Conservation (phyloP, 2,113 vertebrate species). For the Gobius niger region DNA sequence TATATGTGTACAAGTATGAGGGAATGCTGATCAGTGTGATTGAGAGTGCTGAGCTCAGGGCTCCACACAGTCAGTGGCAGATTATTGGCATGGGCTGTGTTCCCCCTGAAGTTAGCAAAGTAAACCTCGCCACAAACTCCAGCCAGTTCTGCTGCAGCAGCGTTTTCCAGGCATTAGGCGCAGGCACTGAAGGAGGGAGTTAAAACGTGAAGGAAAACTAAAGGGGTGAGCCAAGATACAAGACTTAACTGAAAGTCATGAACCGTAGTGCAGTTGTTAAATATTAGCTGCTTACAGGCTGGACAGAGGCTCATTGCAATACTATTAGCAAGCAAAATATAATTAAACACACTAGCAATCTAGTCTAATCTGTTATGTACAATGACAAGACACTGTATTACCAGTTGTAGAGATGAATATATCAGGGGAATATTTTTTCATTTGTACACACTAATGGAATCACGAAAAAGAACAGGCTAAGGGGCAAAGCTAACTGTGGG, state of each 20-base stretch:
- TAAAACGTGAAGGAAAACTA: slow-evolving; percentile 14
- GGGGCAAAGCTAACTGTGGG: too few species aligned
- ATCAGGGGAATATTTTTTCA: too few species aligned
- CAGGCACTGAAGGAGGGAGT: slow-evolving; percentile 14
- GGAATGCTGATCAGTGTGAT: slow-evolving; percentile 27
- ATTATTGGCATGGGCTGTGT: slow-evolving; percentile 43
- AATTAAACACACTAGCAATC: too few species aligned
- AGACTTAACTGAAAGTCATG: slow-evolving; percentile 36
- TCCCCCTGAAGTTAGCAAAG: slow-evolving; percentile 39
- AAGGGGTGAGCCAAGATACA: slow-evolving; percentile 11
- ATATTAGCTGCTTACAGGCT: slow-evolving; percentile 34
- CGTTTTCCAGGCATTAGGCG: slow-evolving; percentile 36
- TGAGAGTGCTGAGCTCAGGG: slow-evolving; percentile 41
- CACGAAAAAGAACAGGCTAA: too few species aligned
- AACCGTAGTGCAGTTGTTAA: slow-evolving; percentile 12
- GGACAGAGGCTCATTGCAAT: slow-evolving; percentile 38
- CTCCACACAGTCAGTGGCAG: slow-evolving; percentile 44
- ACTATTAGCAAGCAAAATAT: slow-evolving; percentile 19
- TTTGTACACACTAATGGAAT: too few species aligned
- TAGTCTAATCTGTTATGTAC: too few species aligned
- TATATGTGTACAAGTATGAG: slow-evolving; percentile 15
- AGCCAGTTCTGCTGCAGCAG: slow-evolving; percentile 33
- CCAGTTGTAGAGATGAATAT: too few species aligned
- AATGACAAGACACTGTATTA: too few species aligned
- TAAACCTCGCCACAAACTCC: slow-evolving; percentile 29